phyloP scores from a whole-genome alignment of 2,888 invertebrate species.

The Athripsodes cinereus region DNA sequence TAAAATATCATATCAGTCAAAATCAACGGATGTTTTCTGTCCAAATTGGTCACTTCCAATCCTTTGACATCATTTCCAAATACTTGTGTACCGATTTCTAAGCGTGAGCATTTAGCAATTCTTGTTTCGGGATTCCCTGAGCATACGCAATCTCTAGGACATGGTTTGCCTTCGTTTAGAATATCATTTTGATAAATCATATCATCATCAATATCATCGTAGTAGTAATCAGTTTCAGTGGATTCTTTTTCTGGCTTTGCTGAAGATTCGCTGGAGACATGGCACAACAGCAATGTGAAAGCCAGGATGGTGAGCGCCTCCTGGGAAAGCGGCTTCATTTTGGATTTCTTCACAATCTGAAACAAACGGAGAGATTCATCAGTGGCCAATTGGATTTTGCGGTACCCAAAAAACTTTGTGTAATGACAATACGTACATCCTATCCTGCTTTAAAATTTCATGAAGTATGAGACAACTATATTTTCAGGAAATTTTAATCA shows the following conservation, averaged over 20 bases:
- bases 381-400: too few relatives aligned
- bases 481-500: too few relatives aligned
- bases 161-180: constrained; percentile 47
- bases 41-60: constrained; percentile 59
- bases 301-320: constrained; percentile 48
- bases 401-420: too few relatives aligned
- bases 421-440: too few relatives aligned
- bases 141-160: constrained; percentile 60
- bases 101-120: constrained; percentile 61
- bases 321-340: constrained; percentile 48
- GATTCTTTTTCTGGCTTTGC: neutral
- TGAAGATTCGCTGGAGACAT: constrained; percentile 30
- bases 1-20: constrained; percentile 57
- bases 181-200: constrained; percentile 46
- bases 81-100: constrained; percentile 59
- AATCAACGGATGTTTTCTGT: constrained; percentile 50
- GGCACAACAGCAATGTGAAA: constrained; percentile 30
- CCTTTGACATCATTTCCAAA: constrained; percentile 63
- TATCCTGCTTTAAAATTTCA: too few relatives aligned
- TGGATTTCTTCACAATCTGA: constrained; percentile 42
- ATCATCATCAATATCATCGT: constrained; percentile 42
- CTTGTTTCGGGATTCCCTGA: constrained; percentile 54
- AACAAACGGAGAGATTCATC: constrained; percentile 32
- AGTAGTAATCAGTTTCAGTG: constrained; percentile 33
- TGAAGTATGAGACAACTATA: too few relatives aligned